These are phyloP conservation scores for Cydia pomonella DNA, from an alignment of 1,140 invertebrate species.

Conservation along the genomic window DNA sequence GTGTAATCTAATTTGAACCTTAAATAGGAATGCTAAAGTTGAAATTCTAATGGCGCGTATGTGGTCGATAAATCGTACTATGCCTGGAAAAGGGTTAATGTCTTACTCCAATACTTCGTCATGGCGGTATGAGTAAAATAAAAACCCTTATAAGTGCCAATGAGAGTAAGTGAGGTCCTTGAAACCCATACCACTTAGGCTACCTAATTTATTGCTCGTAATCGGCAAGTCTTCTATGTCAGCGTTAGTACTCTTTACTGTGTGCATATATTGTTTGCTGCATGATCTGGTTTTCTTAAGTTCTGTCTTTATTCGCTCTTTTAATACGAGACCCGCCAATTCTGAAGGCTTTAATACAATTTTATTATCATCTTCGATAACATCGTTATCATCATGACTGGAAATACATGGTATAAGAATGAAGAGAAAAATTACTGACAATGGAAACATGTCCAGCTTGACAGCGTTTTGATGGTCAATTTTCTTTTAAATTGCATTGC, in stretches of 20 bases:
- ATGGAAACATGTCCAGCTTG: background rate
- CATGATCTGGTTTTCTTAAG: background rate
- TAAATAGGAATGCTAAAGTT: too few relatives aligned
- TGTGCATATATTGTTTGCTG: background rate
- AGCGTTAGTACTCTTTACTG: background rate
- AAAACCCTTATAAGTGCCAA: too few relatives aligned
- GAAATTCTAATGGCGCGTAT: too few relatives aligned
- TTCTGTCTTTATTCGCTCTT: slow-evolving; percentile 42
- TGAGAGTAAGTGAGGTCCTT: too few relatives aligned
- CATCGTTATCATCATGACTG: background rate
- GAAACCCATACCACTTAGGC: too few relatives aligned
- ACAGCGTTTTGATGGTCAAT: too few relatives aligned
- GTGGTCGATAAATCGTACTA: too few relatives aligned
- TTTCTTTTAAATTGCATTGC: too few relatives aligned
- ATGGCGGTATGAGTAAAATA: too few relatives aligned
- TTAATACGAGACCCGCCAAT: slow-evolving; percentile 45
- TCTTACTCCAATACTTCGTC: too few relatives aligned
- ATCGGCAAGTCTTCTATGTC: background rate
- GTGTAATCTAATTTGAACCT: too few relatives aligned
- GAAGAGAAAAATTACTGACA: background rate
- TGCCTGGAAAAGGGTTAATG: too few relatives aligned
- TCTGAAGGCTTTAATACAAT: slow-evolving; percentile 45
- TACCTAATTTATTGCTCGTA: background rate
- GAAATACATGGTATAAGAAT: background rate
- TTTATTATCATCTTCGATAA: slow-evolving; percentile 38